Percentiles rank a stretch among this genome's conserved stretches.
Evolutionary conservation across 2,888 invertebrate genomes (phyloP).

Genomic region (Galeruca laticollis): DNA sequence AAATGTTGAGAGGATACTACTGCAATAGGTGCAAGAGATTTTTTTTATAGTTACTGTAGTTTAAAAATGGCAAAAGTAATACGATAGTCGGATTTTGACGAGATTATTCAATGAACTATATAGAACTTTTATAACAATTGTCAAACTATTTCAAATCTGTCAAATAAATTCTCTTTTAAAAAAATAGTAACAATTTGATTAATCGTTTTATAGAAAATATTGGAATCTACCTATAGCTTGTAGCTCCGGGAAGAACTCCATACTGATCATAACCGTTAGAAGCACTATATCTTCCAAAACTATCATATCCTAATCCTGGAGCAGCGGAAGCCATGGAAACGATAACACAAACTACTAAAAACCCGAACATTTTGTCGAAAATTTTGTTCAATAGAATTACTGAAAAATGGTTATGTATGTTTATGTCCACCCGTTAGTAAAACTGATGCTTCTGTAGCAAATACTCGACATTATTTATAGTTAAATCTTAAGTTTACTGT

Average conservation of each 20-base stretch:
- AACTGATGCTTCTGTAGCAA: background rate
- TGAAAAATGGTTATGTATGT: background rate
- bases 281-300: constrained; percentile 18
- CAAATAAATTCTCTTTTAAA: no score
- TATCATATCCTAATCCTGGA: constrained; percentile 40
- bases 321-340: constrained; percentile 38
- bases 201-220: constrained; percentile 13
- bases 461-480: constrained; percentile 21
- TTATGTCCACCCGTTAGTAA: background rate
- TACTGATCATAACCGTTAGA: constrained; percentile 32
- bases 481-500: constrained; percentile 18
- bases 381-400: background rate
- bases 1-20: no score
- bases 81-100: no score
- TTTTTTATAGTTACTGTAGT: no score
- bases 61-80: no score
- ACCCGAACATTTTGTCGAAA: constrained; percentile 36
- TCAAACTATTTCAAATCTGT: no score
- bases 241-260: constrained; percentile 50
- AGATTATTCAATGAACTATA: no score
- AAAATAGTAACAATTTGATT: no score
- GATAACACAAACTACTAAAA: constrained; percentile 34
- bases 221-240: constrained; percentile 46
- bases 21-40: no score
- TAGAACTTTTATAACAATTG: no score